These are phyloP conservation scores for Drosophila austrosaltans DNA, from an alignment of 2,888 invertebrate genomes.

Conservation along the genomic window DNA sequence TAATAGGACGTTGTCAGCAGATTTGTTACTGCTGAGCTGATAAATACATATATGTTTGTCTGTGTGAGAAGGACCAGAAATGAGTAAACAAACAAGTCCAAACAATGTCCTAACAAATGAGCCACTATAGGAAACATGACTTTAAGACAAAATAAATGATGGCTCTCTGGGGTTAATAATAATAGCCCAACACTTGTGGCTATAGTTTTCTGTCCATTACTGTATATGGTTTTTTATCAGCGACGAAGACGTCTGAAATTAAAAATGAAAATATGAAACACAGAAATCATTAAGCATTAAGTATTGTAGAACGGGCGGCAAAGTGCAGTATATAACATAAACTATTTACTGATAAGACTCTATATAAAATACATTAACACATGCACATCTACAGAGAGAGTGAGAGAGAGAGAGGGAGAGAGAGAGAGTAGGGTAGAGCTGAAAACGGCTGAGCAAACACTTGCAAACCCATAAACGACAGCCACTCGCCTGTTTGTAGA, in stretches of 20 bases:
- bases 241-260: slow-evolving; percentile 43
- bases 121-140: slow-evolving; percentile 5
- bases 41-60: slow-evolving; percentile 57
- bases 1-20: slow-evolving; percentile 56
- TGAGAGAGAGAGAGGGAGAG: slow-evolving; percentile 17
- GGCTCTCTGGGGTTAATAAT: slow-evolving; percentile 21
- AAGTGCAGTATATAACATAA: slow-evolving; percentile 53
- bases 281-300: slow-evolving; percentile 11
- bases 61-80: slow-evolving; percentile 27
- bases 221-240: slow-evolving; percentile 39
- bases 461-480: slow-evolving; percentile 53
- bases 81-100: slow-evolving; percentile 53
- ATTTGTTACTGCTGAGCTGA: slow-evolving; percentile 49
- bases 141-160: neutral
- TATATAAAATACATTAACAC: slow-evolving; percentile 32
- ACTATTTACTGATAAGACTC: slow-evolving; percentile 77
- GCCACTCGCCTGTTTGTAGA: slow-evolving; percentile 60
- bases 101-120: slow-evolving; percentile 47
- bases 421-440: slow-evolving; percentile 37
- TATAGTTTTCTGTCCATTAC: neutral
- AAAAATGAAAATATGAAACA: slow-evolving; percentile 51
- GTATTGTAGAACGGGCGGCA: slow-evolving; percentile 25
- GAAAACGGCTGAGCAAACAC: slow-evolving; percentile 72
- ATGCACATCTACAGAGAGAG: neutral
- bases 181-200: slow-evolving; percentile 37